Evolutionary conservation across 2,888 invertebrate species (phyloP).

Genomic region (Clanis bilineata): DNA sequence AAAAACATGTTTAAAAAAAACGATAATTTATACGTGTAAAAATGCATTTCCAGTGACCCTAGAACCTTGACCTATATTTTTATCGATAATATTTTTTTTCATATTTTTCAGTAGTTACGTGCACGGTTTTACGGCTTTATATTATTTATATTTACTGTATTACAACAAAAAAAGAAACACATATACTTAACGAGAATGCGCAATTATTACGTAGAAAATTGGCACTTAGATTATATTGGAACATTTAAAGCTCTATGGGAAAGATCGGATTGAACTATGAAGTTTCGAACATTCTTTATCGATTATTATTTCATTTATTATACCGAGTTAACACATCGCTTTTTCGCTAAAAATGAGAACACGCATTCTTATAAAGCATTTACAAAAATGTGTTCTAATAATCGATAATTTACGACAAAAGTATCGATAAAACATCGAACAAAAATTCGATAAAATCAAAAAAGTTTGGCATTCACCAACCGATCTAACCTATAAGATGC

Average conservation of each 20-base stretch:
- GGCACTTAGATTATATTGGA: slow-evolving; percentile 12
- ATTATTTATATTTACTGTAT: slow-evolving; percentile 27
- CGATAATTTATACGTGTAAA: not conserved
- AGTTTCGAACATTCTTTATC: not conserved
- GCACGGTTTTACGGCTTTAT: slow-evolving; percentile 49
- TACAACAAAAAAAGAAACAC: slow-evolving; percentile 17
- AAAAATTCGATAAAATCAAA: too few species aligned
- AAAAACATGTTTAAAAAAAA: not conserved
- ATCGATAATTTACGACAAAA: not conserved
- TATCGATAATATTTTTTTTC: slow-evolving; percentile 12
- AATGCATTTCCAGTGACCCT: slow-evolving; percentile 35
- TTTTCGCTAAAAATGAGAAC: not conserved
- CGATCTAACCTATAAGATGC: not conserved
- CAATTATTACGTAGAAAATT: slow-evolving; percentile 16
- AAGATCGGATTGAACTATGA: not conserved
- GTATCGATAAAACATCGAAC: not conserved
- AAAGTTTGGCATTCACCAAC: not conserved
- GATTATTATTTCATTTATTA: not conserved
- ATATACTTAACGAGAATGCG: slow-evolving; percentile 20
- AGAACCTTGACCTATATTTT: slow-evolving; percentile 16
- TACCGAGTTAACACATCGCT: not conserved
- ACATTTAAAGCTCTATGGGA: not conserved
- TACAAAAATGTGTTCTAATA: not conserved
- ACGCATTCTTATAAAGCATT: not conserved
- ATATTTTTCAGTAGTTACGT: slow-evolving; percentile 34